These are phyloP conservation scores for Drosophila pectinifera DNA, from an alignment of 1,140 invertebrate genomes.

Conservation along the genomic window DNA sequence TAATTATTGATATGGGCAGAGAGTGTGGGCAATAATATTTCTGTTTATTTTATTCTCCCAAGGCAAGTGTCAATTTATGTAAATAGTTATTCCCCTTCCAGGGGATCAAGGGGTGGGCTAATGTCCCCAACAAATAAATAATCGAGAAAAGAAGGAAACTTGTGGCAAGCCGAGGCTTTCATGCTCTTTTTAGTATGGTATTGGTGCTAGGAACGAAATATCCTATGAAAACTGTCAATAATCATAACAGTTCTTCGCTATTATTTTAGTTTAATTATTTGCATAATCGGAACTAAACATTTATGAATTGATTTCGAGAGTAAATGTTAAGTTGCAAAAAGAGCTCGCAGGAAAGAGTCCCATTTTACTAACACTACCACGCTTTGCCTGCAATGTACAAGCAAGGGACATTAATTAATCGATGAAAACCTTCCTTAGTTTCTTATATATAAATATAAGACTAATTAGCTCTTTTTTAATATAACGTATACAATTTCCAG, in stretches of 20 bases:
- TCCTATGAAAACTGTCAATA: not conserved
- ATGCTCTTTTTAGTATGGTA: not conserved
- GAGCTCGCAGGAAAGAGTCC: too few relatives aligned
- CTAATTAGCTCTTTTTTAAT: not conserved
- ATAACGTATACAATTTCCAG: not conserved
- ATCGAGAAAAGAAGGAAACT: not conserved
- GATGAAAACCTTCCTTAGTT: too few relatives aligned
- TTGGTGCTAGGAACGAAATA: not conserved
- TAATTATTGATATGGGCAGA: slow-evolving; percentile 42
- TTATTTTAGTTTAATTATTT: too few relatives aligned
- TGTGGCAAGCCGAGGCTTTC: not conserved
- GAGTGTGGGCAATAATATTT: slow-evolving; percentile 19
- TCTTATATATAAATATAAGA: too few relatives aligned
- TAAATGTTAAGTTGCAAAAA: too few relatives aligned
- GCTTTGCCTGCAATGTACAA: too few relatives aligned
- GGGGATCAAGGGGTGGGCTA: slow-evolving; percentile 14
- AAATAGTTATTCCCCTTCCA: slow-evolving; percentile 42
- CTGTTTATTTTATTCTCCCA: slow-evolving; percentile 22
- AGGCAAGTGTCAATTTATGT: slow-evolving; percentile 69
- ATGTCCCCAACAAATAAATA: slow-evolving; percentile 42
- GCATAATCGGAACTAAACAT: too few relatives aligned
- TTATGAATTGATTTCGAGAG: too few relatives aligned
- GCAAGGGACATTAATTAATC: too few relatives aligned
- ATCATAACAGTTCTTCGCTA: too few relatives aligned
- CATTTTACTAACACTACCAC: too few relatives aligned